Evolutionary conservation across 2,888 invertebrate species (phyloP).

Genomic region (Sabatieria punctata): DNA sequence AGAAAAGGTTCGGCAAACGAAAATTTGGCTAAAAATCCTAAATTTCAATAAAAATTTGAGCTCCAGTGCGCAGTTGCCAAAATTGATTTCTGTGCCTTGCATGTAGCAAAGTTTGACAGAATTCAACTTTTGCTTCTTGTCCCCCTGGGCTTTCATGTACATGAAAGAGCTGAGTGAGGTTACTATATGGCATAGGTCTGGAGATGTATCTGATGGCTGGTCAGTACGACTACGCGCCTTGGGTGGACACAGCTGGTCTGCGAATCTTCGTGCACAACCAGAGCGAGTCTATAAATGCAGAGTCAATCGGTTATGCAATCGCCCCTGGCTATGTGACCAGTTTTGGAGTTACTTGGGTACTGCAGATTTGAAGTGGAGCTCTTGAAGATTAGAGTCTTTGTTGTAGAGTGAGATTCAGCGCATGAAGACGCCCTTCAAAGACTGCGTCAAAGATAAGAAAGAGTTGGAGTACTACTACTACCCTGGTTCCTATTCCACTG

Average conservation of each 20-base stretch:
- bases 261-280: slow-evolving; percentile 4
- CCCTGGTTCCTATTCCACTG: not conserved
- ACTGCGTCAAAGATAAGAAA: not conserved
- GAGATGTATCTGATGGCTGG: not conserved
- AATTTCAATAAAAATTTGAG: too few relatives aligned
- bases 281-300: not conserved
- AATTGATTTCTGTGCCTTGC: too few relatives aligned
- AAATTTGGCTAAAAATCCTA: too few relatives aligned
- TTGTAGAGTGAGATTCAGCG: not conserved
- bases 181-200: too few relatives aligned
- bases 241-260: slow-evolving; percentile 1
- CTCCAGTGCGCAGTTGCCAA: too few relatives aligned
- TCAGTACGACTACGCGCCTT: slow-evolving; percentile 1
- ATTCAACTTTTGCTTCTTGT: too few relatives aligned
- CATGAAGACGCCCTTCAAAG: not conserved
- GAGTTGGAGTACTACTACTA: not conserved
- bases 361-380: not conserved
- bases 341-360: not conserved
- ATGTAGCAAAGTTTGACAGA: too few relatives aligned
- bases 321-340: not conserved
- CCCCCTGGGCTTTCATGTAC: too few relatives aligned
- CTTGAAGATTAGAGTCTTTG: not conserved
- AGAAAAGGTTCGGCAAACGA: too few relatives aligned
- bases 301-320: not conserved
- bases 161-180: too few relatives aligned